Evolutionary conservation across 2,113 vertebrate species (phyloP).

Genomic region (Cygnus buccinator): DNA sequence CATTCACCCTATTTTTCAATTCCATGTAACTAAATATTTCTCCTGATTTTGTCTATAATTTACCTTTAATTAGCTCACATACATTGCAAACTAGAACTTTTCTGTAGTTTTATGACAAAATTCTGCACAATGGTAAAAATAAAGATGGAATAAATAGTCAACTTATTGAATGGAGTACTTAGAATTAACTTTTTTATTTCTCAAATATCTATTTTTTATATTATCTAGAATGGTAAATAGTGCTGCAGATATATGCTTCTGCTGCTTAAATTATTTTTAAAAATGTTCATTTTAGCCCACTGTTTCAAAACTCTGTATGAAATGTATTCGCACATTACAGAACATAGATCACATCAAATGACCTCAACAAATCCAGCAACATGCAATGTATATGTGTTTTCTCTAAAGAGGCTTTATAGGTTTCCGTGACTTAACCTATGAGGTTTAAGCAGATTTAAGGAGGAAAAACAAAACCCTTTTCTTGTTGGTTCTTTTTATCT

Average conservation of each 20-base stretch:
- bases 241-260: neutral
- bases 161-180: conserved; percentile 24
- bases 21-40: conserved; percentile 38
- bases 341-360: conserved; percentile 49
- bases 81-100: conserved; percentile 6
- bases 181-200: neutral
- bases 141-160: neutral
- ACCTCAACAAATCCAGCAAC: conserved; percentile 54
- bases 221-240: conserved; percentile 13
- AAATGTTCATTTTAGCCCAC: conserved; percentile 52
- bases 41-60: conserved; percentile 67
- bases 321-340: conserved; percentile 37
- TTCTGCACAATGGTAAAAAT: conserved; percentile 28
- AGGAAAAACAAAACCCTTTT: conserved; percentile 52
- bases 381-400: conserved; percentile 18
- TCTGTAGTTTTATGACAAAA: conserved; percentile 32
- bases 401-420: conserved; percentile 39
- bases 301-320: conserved; percentile 28
- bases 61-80: conserved; percentile 61
- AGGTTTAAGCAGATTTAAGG: conserved; percentile 25
- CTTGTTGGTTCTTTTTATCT: conserved; percentile 45
- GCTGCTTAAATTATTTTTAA: conserved; percentile 59
- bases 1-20: conserved; percentile 48
- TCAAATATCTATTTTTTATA: conserved; percentile 42
- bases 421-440: conserved; percentile 60